A percentile compares a stretch with the other conserved stretches of the same genome.
phyloP scores from a whole-genome alignment of 2,888 invertebrate genomes.

The Nephrotoma appendiculata region DNA sequence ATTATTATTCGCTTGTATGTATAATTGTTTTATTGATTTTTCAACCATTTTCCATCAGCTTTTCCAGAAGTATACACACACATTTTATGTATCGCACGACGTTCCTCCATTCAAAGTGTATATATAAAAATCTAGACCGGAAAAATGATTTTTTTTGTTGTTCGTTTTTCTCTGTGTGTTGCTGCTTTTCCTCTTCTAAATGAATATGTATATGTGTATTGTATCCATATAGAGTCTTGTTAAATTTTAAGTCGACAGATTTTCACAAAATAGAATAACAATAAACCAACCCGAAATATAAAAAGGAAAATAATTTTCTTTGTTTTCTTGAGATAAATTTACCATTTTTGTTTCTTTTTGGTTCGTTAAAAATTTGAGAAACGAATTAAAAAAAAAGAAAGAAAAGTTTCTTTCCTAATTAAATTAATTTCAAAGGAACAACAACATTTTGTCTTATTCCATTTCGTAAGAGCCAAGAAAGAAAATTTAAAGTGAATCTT shows the following conservation, averaged over 20 bases:
- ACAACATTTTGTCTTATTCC: neutral
- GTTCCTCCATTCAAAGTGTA: neutral
- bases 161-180: neutral
- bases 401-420: neutral
- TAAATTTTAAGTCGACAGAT: neutral
- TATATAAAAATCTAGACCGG: neutral
- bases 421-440: neutral
- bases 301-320: neutral
- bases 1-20: neutral
- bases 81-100: neutral
- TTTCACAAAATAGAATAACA: neutral
- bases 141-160: neutral
- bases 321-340: neutral
- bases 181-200: neutral
- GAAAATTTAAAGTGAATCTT: neutral
- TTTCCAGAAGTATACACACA: neutral
- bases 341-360: neutral
- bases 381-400: neutral
- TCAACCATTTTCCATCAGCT: neutral
- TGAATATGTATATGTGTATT: neutral
- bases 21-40: neutral
- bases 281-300: neutral
- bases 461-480: neutral
- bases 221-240: neutral
- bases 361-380: neutral